Evolutionary conservation across 2,113 vertebrate species (phyloP).

Genomic region (Cyphomyrus plagiostoma): DNA sequence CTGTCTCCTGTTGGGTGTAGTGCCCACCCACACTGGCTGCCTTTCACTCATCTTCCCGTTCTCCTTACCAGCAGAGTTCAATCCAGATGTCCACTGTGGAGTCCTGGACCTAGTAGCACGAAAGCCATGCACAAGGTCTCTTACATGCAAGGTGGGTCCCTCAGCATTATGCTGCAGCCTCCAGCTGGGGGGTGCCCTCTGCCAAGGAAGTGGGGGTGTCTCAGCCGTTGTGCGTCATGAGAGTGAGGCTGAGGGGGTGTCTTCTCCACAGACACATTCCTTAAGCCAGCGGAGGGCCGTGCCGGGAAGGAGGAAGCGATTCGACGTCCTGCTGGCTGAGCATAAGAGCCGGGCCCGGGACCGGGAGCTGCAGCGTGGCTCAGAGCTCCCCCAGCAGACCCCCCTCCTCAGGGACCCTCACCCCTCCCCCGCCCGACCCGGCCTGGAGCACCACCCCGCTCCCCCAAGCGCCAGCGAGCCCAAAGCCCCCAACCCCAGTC

Average conservation of each 20-base stretch:
- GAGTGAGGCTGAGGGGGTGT: not conserved
- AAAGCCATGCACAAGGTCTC: constrained; percentile 97
- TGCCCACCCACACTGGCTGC: not conserved
- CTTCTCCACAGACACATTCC: constrained; percentile 87
- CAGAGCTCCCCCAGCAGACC: constrained; percentile 79
- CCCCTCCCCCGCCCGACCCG: constrained; percentile 73
- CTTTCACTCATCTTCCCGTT: not conserved
- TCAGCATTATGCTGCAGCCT: not conserved
- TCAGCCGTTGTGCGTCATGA: not conserved
- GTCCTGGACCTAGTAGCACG: constrained; percentile 89
- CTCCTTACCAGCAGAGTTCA: constrained; percentile 75
- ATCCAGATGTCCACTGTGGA: constrained; percentile 95
- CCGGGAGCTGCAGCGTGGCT: constrained; percentile 83
- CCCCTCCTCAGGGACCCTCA: constrained; percentile 96
- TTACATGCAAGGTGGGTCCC: constrained; percentile 92
- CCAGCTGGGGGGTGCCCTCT: no score
- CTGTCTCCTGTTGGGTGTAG: not conserved
- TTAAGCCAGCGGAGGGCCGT: constrained; percentile 98
- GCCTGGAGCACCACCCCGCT: constrained; percentile 78
- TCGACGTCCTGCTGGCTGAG: constrained; percentile 91
- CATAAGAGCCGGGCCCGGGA: constrained; percentile 96
- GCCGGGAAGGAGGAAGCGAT: constrained; percentile 92
- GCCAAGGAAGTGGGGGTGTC: not conserved
- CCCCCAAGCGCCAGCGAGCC: constrained; percentile 84
- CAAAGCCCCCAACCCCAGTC: constrained; percentile 89